Conservation (phyloP, 2,113 vertebrate species). For the Notothenia rossii region DNA sequence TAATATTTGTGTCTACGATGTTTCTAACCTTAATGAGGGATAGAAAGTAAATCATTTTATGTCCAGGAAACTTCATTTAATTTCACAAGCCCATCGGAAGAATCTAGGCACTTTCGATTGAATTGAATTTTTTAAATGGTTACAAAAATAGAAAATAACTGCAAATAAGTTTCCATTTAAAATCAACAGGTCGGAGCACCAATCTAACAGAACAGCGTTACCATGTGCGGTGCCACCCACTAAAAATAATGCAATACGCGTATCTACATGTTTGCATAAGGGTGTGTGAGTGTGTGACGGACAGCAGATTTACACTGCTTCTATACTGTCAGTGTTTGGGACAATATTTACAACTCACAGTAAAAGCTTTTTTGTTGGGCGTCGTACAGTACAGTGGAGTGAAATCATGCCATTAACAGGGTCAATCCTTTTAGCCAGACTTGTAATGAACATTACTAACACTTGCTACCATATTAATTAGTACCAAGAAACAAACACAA, state of each 20-base stretch:
- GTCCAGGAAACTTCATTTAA: too few species aligned
- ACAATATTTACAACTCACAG: neutral
- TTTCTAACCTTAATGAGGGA: too few species aligned
- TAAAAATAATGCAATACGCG: conserved; percentile 39
- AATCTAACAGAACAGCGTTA: conserved; percentile 2
- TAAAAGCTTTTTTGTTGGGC: neutral
- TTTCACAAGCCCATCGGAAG: too few species aligned
- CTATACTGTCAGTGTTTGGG: neutral
- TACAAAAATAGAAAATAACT: too few species aligned
- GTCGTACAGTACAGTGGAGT: neutral
- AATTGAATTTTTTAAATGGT: too few species aligned
- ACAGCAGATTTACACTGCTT: conserved; percentile 2
- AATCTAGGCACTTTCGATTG: too few species aligned
- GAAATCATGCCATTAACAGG: neutral
- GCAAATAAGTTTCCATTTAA: neutral
- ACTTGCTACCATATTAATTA: neutral
- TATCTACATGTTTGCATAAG: conserved; percentile 10
- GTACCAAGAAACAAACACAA: neutral
- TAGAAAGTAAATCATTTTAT: too few species aligned
- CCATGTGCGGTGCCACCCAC: neutral
- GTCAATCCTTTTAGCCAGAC: neutral
- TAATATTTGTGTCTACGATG: too few species aligned
- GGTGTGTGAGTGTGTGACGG: conserved; percentile 25
- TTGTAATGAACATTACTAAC: neutral
- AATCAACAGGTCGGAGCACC: too few species aligned